Evolutionary conservation across 1,140 invertebrate genomes (phyloP).

Genomic region (Gonatopus flavifemur): DNA sequence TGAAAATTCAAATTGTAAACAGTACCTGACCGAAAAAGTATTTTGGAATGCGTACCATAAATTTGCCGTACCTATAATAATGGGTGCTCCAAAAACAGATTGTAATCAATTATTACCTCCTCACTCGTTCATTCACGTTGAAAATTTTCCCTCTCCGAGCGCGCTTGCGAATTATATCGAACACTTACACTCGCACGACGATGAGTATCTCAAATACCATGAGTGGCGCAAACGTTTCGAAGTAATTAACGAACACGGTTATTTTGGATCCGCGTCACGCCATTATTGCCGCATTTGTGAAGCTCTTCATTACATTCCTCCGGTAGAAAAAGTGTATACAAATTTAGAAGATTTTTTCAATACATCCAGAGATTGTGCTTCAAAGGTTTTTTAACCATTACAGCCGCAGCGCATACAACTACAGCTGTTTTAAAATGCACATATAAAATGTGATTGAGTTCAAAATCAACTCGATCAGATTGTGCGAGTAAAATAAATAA

Average conservation of each 20-base stretch:
- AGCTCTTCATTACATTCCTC: conserved; percentile 67
- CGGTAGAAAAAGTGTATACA: conserved; percentile 57
- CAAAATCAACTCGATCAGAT: too few species aligned
- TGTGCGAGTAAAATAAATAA: too few species aligned
- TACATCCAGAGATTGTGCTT: conserved; percentile 48
- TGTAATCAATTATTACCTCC: conserved; percentile 64
- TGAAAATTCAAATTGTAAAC: conserved; percentile 73
- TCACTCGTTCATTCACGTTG: conserved; percentile 71
- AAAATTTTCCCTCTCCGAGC: conserved; percentile 67
- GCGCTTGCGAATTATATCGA: conserved; percentile 66
- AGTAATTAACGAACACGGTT: conserved; percentile 74
- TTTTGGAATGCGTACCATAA: conserved; percentile 68
- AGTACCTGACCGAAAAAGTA: conserved; percentile 73
- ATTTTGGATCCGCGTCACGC: conserved; percentile 66
- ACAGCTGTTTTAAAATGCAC: too few species aligned
- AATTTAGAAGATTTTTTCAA: conserved; percentile 58
- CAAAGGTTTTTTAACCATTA: too few species aligned
- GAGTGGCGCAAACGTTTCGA: conserved; percentile 69
- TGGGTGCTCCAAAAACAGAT: conserved; percentile 61
- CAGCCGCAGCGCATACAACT: too few species aligned
- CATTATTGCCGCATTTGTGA: conserved; percentile 84
- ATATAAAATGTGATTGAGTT: too few species aligned
- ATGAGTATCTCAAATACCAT: conserved; percentile 66
- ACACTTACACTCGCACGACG: conserved; percentile 61
- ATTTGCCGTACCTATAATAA: conserved; percentile 70